A percentile compares a stretch with the other conserved stretches of the same genome.
phyloP scores from a whole-genome alignment of 2,888 invertebrate species.

The Temnothorax rugatulus region DNA sequence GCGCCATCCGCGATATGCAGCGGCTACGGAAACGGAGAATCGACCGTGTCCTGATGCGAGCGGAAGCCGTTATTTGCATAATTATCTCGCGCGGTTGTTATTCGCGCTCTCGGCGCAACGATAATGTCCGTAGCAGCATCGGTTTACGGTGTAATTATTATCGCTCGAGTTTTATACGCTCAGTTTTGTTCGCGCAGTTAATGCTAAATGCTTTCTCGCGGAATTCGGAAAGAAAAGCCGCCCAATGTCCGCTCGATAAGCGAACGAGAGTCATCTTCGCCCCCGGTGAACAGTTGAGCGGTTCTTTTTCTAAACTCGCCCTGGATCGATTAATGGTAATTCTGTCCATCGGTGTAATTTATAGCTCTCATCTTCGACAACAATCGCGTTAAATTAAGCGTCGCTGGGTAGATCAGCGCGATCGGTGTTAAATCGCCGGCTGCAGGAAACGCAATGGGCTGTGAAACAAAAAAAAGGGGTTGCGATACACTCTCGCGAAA shows the following conservation, averaged over 20 bases:
- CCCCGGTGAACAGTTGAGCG: no score
- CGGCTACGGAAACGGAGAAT: conserved; percentile 33
- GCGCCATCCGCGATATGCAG: background rate
- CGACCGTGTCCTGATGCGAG: conserved; percentile 12
- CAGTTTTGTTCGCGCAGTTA: conserved; percentile 23
- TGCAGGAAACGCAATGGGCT: conserved; percentile 48
- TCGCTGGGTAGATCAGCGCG: conserved; percentile 44
- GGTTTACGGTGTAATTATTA: conserved; percentile 46
- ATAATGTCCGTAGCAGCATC: conserved; percentile 37
- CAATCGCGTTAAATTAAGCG: conserved; percentile 67
- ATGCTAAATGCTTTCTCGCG: conserved; percentile 6
- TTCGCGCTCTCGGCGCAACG: conserved; percentile 44
- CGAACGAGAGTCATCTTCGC: background rate
- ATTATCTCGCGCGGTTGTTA: conserved; percentile 46
- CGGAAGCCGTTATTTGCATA: conserved; percentile 46
- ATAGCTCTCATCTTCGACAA: conserved; percentile 50
- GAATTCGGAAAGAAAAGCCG: background rate
- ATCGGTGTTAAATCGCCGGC: conserved; percentile 57
- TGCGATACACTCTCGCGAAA: conserved; percentile 52
- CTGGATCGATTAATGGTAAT: conserved; percentile 34
- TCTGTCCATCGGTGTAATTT: conserved; percentile 44
- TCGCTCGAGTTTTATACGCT: background rate
- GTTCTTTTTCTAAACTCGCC: background rate
- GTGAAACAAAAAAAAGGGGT: conserved; percentile 47
- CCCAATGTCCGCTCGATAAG: background rate